Evolutionary conservation across 37 sponge, comb jelly and placozoan genomes (phyloP), one percentile per base, ranked within the genome.

Genomic region (Corticium candelabrum): DNA sequence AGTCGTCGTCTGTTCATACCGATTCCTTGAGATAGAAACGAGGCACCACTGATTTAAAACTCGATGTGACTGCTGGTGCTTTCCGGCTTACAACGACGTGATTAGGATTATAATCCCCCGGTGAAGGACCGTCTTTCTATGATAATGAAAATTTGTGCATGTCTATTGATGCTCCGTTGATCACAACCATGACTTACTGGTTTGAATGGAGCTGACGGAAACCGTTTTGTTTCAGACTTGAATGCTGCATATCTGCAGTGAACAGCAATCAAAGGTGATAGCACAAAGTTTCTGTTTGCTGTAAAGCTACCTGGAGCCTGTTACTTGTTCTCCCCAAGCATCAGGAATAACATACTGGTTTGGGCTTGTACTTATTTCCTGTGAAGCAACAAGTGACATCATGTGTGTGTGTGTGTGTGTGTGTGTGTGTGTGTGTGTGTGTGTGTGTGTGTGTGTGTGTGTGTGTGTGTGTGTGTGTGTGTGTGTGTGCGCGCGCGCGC

Each of bases 121-220:
- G 93, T 11, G 87, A 84, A 62, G 93, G 93, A 1, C 87, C 89
- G 43, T 86, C 57, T 15, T 81, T 76, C 92, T 91, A 68, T 3
- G 71, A n/a, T 3, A 70, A 7, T 1, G 35, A 29, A 35, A 74
- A n/a, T 29, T 72, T 40, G 56, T 35, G 21, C 69, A 7, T 38
- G 11, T 69, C 29, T 78, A 29, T 37, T 37, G 41, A 77, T 32
- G 67, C 5, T 56, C 76, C 43, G 30, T 1, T 21, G 27, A 33
- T 74, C 35, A 1, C 2, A 3, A 38, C 35, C 29, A 56, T 37
- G 74, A 81, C 81, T 50, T 85, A 86, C 27, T 85, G 56, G 80
- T 82, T 78, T 37, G 86, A 90, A 40, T 85, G 89, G 35, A 41
- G 83, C 37, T 82, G 76, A 39, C 67, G 36, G 1, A 27, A 37